Base-by-base conservation (phyloP, 1,140 invertebrate species). In the Drosophila setifemur region DNA sequence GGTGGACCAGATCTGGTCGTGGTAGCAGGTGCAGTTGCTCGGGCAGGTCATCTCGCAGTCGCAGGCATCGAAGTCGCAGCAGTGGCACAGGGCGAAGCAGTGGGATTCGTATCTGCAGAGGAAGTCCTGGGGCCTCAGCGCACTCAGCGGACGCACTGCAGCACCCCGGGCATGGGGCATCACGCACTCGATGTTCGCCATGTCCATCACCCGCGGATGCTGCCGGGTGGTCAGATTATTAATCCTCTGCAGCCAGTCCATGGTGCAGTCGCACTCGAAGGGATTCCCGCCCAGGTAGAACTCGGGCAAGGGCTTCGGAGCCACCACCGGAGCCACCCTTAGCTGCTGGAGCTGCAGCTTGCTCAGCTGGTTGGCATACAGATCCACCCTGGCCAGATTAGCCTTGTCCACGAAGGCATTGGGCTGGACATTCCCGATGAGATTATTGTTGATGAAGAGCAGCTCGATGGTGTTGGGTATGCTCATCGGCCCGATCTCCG, bases 41-140 rank as follows among this genome's bases (percentile, higher is more conserved):
- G 97, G 97, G 82, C 97, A 98, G 2, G 95, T 97, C 96, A 98
- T 98, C 91, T 97, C 96, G 91, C 97, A 98, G 90, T 98, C 97
- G 90, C 97, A 98, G 40, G 96, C 96, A 89, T 98, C 96, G 89
- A 97, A 98, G 76, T 98, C 97, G 88, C 97, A 98, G 91, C 97
- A 98, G 77, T 97, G 96, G 88, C 97, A 98, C 39, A 97, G 91
- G 11, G 97, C 95, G 91, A 98, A 98, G 91, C 97, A 98, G 91
- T 98, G 97, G 26, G 96, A 96, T 74, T 96, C 95, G 91, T 98
- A 98, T 48, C 94, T 94, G 90, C 97, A 98, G 68, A 98, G 92
- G 91, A 98, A 98, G 79, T 97, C 95, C 74, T 95, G 94, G 1
- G 95, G 92, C 61, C 94, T 93, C 39, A 94, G 89, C 0, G 92